These are phyloP conservation scores for Philereme transversata DNA, from an alignment of 2,888 invertebrate genomes.

Conservation along the genomic window DNA sequence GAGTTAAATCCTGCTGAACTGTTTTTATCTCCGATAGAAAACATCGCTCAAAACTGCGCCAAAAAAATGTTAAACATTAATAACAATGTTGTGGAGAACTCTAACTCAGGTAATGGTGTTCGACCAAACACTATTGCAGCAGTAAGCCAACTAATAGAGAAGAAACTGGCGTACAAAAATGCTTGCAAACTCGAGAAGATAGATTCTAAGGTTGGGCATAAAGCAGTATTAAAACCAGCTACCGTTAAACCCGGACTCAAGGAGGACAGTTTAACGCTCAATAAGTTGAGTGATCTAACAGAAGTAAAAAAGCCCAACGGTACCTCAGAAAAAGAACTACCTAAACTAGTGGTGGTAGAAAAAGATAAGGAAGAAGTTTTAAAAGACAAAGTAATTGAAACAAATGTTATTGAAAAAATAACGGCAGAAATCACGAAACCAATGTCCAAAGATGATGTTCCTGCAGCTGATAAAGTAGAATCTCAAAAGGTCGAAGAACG, in stretches of 20 bases:
- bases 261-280: slow-evolving; percentile 50
- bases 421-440: slow-evolving; percentile 30
- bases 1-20: slow-evolving; percentile 75
- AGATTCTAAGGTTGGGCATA: slow-evolving; percentile 70
- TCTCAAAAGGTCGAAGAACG: slow-evolving; percentile 39
- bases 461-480: slow-evolving; percentile 36
- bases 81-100: slow-evolving; percentile 74
- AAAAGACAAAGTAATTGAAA: slow-evolving; percentile 39
- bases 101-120: slow-evolving; percentile 59
- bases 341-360: slow-evolving; percentile 30
- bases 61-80: slow-evolving; percentile 78
- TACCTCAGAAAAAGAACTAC: slow-evolving; percentile 35
- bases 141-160: slow-evolving; percentile 70
- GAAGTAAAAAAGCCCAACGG: slow-evolving; percentile 43
- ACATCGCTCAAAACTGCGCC: slow-evolving; percentile 58
- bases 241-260: slow-evolving; percentile 57
- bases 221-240: slow-evolving; percentile 74
- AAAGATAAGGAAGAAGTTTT: slow-evolving; percentile 41
- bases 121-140: slow-evolving; percentile 69
- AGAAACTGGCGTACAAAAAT: slow-evolving; percentile 69
- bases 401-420: slow-evolving; percentile 24
- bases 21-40: slow-evolving; percentile 72
- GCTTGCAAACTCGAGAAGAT: slow-evolving; percentile 70
- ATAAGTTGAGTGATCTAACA: slow-evolving; percentile 39
- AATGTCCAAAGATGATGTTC: slow-evolving; percentile 35